phyloP scores from a whole-genome alignment of 1,140 invertebrate genomes.

The Musca vetustissima region DNA sequence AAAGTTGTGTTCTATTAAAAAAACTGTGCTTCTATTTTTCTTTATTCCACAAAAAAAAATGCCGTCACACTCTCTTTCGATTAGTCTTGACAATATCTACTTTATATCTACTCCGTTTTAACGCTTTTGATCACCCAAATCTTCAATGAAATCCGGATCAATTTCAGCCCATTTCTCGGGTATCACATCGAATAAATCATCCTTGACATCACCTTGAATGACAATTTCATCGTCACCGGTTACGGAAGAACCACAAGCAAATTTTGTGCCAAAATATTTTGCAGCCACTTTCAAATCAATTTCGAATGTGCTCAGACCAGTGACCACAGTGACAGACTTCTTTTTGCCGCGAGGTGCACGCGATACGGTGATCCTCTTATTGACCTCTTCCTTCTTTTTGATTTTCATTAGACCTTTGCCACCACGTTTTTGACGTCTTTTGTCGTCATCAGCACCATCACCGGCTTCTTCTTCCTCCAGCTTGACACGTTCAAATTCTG shows the following conservation, averaged over 20 bases:
- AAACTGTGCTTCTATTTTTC: background rate
- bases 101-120: constrained; percentile 52
- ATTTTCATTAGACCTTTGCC: constrained; percentile 87
- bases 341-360: constrained; percentile 95
- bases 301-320: constrained; percentile 86
- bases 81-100: background rate
- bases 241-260: constrained; percentile 98
- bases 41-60: constrained; percentile 16
- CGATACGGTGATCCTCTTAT: constrained; percentile 89
- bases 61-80: background rate
- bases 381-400: constrained; percentile 82
- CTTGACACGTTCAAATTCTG: constrained; percentile 83
- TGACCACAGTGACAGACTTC: constrained; percentile 94
- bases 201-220: constrained; percentile 97
- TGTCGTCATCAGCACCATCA: constrained; percentile 77
- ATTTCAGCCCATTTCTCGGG: constrained; percentile 88
- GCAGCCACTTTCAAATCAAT: constrained; percentile 98
- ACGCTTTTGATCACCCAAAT: constrained; percentile 72
- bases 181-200: constrained; percentile 95
- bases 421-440: constrained; percentile 86
- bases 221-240: constrained; percentile 99
- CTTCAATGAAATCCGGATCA: constrained; percentile 72
- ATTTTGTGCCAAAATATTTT: constrained; percentile 96
- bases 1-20: too few species aligned
- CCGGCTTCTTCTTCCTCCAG: constrained; percentile 63